Percentiles rank a stretch among this genome's conserved stretches.
These are phyloP conservation scores for Imbricaverruca yamaguchii DNA, from an alignment of 2,888 invertebrate genomes.

Conservation along the genomic window DNA sequence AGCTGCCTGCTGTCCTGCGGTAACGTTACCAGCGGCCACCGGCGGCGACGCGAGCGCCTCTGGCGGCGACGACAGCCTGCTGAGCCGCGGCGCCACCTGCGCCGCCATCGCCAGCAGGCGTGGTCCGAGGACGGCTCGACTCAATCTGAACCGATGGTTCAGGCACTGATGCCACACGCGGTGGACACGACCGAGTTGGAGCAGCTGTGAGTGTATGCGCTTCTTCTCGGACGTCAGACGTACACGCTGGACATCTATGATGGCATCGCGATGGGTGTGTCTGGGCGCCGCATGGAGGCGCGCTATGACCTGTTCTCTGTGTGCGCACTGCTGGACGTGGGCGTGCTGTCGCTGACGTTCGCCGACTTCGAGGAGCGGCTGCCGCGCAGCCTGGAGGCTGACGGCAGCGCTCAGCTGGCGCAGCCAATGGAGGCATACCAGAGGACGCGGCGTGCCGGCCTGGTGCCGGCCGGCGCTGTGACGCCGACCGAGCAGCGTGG, in stretches of 20 bases:
- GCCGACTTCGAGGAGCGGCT: slow-evolving; percentile 35
- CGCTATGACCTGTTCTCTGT: not conserved
- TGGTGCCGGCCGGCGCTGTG: slow-evolving; percentile 79
- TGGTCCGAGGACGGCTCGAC: slow-evolving; percentile 47
- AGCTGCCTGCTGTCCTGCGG: slow-evolving; percentile 20
- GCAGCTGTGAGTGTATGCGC: slow-evolving; percentile 26
- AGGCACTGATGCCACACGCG: slow-evolving; percentile 71
- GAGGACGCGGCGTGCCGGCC: slow-evolving; percentile 87
- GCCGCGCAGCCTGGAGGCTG: slow-evolving; percentile 31
- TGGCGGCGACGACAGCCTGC: not conserved
- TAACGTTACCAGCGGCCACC: not conserved
- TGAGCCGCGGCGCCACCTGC: not conserved
- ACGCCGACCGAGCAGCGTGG: slow-evolving; percentile 54
- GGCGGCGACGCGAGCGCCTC: not conserved
- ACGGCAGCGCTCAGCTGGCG: slow-evolving; percentile 28
- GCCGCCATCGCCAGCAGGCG: slow-evolving; percentile 56
- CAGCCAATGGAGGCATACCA: slow-evolving; percentile 48
- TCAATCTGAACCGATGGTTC: slow-evolving; percentile 92
- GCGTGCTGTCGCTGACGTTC: slow-evolving; percentile 48
- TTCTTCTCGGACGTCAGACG: slow-evolving; percentile 2
- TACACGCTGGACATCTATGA: not conserved
- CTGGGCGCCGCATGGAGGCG: not conserved
- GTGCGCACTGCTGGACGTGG: slow-evolving; percentile 45
- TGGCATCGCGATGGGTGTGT: slow-evolving; percentile 8
- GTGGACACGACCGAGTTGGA: slow-evolving; percentile 35